These are phyloP conservation scores for Copidosoma floridanum DNA, from an alignment of 1,140 invertebrate genomes.

Conservation along the genomic window DNA sequence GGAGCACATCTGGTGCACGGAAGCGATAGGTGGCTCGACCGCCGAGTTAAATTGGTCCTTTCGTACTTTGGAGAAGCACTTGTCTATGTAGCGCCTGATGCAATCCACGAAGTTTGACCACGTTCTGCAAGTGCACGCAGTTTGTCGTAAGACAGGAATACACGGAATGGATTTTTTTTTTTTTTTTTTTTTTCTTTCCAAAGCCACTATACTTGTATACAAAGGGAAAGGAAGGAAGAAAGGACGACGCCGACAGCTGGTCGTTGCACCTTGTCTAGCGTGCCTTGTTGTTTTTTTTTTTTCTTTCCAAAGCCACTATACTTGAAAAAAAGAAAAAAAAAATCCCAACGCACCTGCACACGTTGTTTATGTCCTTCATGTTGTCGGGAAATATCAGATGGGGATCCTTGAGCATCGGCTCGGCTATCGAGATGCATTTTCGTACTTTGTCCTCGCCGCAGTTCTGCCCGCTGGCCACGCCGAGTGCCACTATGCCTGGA, in stretches of 20 bases:
- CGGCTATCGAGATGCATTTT: constrained; percentile 58
- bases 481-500: constrained; percentile 6
- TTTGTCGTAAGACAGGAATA: neutral
- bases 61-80: constrained; percentile 59
- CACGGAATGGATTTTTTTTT: no score
- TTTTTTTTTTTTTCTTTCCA: no score
- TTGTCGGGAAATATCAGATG: constrained; percentile 63
- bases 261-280: no score
- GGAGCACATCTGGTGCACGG: constrained; percentile 62
- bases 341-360: constrained; percentile 59
- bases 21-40: constrained; percentile 60
- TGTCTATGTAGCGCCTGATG: constrained; percentile 59
- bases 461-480: constrained; percentile 31
- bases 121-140: no score
- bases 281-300: no score
- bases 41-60: constrained; percentile 61
- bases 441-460: constrained; percentile 59
- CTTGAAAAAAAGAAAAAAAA: no score
- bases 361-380: constrained; percentile 60
- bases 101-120: constrained; percentile 63
- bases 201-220: neutral
- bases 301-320: no score
- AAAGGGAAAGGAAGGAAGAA: constrained; percentile 11
- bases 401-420: constrained; percentile 61
- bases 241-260: neutral